These are phyloP conservation scores for Xenus cinereus DNA, from an alignment of 2,113 vertebrate species.

Conservation along the genomic window DNA sequence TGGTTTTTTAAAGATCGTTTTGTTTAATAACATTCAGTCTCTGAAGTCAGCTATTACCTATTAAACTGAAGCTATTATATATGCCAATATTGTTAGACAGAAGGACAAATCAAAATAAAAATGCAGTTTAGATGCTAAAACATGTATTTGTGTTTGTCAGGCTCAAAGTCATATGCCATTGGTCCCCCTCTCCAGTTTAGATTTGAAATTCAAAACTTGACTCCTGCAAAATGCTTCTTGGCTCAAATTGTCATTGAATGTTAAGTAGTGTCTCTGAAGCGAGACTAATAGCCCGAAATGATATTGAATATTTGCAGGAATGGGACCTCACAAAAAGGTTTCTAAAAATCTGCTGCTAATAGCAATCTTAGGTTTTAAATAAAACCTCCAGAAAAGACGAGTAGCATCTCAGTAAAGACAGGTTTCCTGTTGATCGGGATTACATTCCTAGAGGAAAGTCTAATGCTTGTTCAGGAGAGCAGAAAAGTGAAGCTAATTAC, in stretches of 20 bases:
- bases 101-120: conserved; percentile 3
- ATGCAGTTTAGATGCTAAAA: neutral
- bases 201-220: conserved; percentile 38
- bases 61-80: neutral
- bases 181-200: neutral
- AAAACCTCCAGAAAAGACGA: conserved; percentile 2
- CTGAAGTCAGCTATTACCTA: neutral
- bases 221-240: conserved; percentile 41
- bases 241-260: neutral
- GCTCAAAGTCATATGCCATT: neutral
- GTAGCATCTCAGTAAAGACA: neutral
- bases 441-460: neutral
- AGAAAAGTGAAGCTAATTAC: conserved; percentile 10
- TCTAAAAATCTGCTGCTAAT: conserved; percentile 36
- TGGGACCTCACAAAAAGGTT: conserved; percentile 25
- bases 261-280: conserved; percentile 35
- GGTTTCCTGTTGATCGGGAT: neutral
- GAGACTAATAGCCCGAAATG: conserved; percentile 23
- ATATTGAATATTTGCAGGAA: conserved; percentile 11
- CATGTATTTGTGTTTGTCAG: neutral
- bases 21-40: neutral
- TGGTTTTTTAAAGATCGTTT: neutral
- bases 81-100: neutral
- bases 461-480: conserved; percentile 6
- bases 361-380: neutral